These are phyloP conservation scores for Lophotis ruficrista DNA, from an alignment of 2,113 vertebrate species.

Conservation along the genomic window DNA sequence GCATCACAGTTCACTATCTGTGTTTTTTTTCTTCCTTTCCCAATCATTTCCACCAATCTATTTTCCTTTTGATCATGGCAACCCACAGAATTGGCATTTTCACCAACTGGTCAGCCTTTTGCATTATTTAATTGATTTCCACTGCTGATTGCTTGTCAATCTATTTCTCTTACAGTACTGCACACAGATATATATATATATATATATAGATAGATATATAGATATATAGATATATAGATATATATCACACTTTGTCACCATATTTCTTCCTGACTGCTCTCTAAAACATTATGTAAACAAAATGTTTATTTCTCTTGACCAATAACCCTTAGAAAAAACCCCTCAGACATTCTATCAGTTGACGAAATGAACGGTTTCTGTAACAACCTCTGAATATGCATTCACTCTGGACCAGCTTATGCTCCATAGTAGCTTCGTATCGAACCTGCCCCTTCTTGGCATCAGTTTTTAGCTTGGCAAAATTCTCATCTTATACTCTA, in stretches of 20 bases:
- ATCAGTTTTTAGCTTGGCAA: neutral
- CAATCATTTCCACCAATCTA: constrained; percentile 8
- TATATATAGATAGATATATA: too few relatives aligned
- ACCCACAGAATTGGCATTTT: neutral
- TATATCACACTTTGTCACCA: neutral
- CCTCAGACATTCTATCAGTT: neutral
- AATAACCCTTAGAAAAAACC: neutral
- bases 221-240: neutral
- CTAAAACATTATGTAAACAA: neutral
- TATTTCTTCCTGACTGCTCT: neutral
- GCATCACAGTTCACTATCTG: neutral
- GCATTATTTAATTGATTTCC: neutral
- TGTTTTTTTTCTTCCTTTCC: neutral
- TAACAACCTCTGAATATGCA: neutral
- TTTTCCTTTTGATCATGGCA: neutral
- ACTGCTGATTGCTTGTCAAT: neutral
- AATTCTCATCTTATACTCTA: neutral
- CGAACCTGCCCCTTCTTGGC: neutral
- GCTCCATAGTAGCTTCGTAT: neutral
- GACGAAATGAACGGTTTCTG: neutral
- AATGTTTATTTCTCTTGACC: neutral
- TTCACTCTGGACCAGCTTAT: neutral
- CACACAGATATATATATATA: neutral
- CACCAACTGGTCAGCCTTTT: neutral
- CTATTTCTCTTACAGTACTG: neutral